Base-by-base conservation (phyloP, 2,797 vertebrate species). In the Sebastolobus alascanus region DNA sequence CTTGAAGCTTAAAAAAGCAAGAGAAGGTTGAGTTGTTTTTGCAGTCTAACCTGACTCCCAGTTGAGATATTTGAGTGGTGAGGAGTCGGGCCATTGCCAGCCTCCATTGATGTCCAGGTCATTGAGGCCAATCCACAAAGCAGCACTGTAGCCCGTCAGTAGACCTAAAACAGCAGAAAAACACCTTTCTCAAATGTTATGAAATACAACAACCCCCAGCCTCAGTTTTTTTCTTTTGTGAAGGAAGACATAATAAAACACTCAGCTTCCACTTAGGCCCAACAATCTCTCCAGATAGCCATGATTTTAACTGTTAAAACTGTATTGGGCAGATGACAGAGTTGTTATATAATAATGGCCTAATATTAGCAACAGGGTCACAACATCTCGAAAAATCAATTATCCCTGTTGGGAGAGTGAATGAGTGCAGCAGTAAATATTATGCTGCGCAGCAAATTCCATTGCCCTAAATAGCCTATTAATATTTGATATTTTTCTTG, bases 1-100 rank as follows among this genome's bases (percentile, higher is more conserved):
- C 38, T 71, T 73, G 2, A 43, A 50, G 68, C 60, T 79, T 52
- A 6, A 83, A 83, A 35, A 79, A 68, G 58, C 59, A 14, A 80
- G 29, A 63, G 38, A 61, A 55, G 52, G 38, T 22, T 63, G 80
- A 33, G 27, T 0, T 80, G 60, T 73, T 84, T 85, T 87, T 64
- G 54, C 12, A 75, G 77, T 38, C 97, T 96, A 92, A 99, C 99
- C 98, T 67, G 90, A 93, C 90, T 99, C 98, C 99, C 99, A 99
- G 96, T 99, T 99, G 87, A 99, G 97, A 93, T 97, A 99, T 83
- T 99, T 99, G 64, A 99, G 95, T 3, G 99, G 98, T 0, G 98
- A 98, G 38, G 96, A 96, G 94, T 99, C 98, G 0, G 97, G 96
- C 98, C 99, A 99, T 91, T 99, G 99, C 99, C 99, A 99, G 90